phyloP scores from a whole-genome alignment of 2,113 vertebrate genomes.

The Alouatta palliata region DNA sequence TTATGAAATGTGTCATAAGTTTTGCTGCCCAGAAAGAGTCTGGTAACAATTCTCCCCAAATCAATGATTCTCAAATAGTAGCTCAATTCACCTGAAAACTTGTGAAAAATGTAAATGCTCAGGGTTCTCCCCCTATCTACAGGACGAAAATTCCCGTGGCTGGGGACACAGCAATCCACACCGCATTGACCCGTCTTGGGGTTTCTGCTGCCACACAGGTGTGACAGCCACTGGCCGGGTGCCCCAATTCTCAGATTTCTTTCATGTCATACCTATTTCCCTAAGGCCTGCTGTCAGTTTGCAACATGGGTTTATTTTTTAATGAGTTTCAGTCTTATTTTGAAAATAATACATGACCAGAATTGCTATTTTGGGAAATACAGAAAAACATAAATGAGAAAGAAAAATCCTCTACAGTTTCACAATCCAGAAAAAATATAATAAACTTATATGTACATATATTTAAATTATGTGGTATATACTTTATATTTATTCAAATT shows the following conservation, averaged over 20 bases:
- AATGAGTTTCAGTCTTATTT: background rate
- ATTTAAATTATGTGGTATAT: background rate
- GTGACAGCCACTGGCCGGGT: background rate
- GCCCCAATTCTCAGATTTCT: background rate
- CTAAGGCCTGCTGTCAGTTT: background rate
- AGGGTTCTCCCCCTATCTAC: background rate
- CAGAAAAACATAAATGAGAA: background rate
- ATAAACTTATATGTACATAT: background rate
- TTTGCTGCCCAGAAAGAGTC: background rate
- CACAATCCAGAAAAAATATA: background rate
- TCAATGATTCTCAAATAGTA: background rate
- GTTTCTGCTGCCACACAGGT: background rate
- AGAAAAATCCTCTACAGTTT: background rate
- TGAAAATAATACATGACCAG: background rate
- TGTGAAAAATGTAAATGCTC: background rate
- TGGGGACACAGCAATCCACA: fast-evolving
- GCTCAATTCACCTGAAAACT: background rate
- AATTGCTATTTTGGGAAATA: background rate
- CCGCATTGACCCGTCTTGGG: background rate
- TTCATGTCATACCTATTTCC: background rate
- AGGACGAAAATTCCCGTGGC: background rate
- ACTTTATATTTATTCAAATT: background rate
- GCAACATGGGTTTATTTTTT: background rate
- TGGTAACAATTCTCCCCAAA: background rate
- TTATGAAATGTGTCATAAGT: fast-evolving